Conservation (phyloP, 2,797 vertebrate species). For the Phalloptychus januarius region DNA sequence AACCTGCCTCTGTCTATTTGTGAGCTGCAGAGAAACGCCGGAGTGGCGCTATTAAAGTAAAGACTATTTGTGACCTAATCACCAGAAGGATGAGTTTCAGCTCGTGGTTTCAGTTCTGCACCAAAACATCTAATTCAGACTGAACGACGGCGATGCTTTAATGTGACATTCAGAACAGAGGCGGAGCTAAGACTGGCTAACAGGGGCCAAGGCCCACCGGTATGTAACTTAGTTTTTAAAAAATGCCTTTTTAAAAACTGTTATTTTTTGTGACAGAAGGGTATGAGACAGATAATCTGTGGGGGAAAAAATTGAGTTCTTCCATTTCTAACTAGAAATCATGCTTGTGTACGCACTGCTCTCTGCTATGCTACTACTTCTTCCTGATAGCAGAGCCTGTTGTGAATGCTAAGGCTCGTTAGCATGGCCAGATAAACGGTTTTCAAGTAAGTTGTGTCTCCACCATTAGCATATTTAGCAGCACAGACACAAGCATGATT, state of each 20-base stretch:
- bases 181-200: neutral
- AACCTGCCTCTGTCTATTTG: constrained; percentile 24
- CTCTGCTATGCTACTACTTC: no score
- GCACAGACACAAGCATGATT: no score
- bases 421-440: no score
- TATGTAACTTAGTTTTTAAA: neutral
- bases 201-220: neutral
- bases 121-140: neutral
- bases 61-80: constrained; percentile 11
- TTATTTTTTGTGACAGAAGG: no score
- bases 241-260: neutral
- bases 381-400: no score
- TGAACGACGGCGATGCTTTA: neutral
- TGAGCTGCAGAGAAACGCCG: neutral
- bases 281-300: neutral
- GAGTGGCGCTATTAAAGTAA: constrained; percentile 6
- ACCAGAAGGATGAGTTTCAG: neutral
- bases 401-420: no score
- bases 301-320: no score
- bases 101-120: neutral
- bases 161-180: neutral
- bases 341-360: no score
- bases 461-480: no score
- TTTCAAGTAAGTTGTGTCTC: no score
- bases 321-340: no score